These are phyloP conservation scores for Cyanoderma ruficeps DNA, from an alignment of 2,113 vertebrate genomes.

Conservation along the genomic window DNA sequence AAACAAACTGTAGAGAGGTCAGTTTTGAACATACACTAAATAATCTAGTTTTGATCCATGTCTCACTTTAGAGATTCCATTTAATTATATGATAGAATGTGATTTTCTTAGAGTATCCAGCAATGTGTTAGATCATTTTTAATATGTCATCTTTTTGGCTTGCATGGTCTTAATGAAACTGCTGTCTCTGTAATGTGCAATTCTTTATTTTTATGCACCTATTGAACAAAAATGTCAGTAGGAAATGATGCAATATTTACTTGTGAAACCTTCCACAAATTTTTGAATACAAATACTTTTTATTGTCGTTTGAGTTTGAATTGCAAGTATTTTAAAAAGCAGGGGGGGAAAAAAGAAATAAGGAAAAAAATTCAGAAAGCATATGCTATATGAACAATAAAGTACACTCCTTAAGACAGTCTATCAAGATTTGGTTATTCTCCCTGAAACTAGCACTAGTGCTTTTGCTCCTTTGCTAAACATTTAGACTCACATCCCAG, in stretches of 20 bases:
- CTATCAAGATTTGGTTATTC: neutral
- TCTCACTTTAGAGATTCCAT: conserved; percentile 23
- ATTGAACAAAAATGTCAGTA: conserved; percentile 17
- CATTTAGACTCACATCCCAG: neutral
- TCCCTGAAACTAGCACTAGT: neutral
- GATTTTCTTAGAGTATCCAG: conserved; percentile 28
- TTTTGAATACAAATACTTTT: neutral
- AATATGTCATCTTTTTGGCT: conserved; percentile 35
- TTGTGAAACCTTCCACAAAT: conserved; percentile 11
- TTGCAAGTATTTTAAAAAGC: neutral
- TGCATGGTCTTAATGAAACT: conserved; percentile 13
- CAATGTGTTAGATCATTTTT: conserved; percentile 46
- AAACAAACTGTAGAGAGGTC: neutral
- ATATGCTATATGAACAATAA: neutral
- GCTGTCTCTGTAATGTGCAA: neutral
- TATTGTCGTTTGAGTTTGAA: neutral
- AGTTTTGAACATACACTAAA: neutral
- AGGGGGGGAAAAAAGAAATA: rapidly evolving
- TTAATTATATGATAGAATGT: conserved; percentile 21
- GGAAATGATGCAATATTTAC: neutral
- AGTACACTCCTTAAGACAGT: neutral
- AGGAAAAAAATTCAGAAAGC: neutral
- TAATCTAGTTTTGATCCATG: neutral
- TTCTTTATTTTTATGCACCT: conserved; percentile 37
- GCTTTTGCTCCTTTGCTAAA: neutral